phyloP scores from a whole-genome alignment of 2,113 vertebrate species.

The Stigmatopora nigra region DNA sequence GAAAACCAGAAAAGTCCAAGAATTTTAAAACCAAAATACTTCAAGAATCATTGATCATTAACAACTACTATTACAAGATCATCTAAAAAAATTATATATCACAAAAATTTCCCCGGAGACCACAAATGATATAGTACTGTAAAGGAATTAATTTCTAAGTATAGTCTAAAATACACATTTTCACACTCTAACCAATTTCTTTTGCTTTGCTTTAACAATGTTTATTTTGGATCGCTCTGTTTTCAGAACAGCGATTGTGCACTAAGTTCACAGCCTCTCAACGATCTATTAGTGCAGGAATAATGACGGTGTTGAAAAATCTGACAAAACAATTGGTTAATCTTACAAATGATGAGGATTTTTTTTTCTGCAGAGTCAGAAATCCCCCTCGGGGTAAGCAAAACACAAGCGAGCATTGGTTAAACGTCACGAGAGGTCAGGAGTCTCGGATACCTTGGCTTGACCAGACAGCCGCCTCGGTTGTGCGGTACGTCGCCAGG shows the following conservation, averaged over 20 bases:
- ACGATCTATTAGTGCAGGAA: slow-evolving; percentile 70
- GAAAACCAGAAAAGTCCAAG: too few species aligned
- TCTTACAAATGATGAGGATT: slow-evolving; percentile 79
- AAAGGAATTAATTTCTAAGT: too few species aligned
- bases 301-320: slow-evolving; percentile 68
- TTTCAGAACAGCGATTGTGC: slow-evolving; percentile 43
- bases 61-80: too few species aligned
- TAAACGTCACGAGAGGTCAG: slow-evolving; percentile 62
- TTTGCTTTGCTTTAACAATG: slow-evolving; percentile 5
- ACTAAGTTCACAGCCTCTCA: slow-evolving; percentile 52
- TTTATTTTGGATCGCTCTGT: slow-evolving; percentile 45
- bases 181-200: not conserved
- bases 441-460: slow-evolving; percentile 56
- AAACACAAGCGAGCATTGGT: slow-evolving; percentile 48
- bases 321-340: slow-evolving; percentile 78
- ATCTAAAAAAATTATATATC: too few species aligned
- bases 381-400: slow-evolving; percentile 53
- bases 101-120: too few species aligned
- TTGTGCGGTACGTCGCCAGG: slow-evolving; percentile 57
- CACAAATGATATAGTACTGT: too few species aligned
- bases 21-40: too few species aligned
- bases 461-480: slow-evolving; percentile 58
- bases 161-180: too few species aligned
- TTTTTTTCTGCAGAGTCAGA: slow-evolving; percentile 43
- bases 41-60: too few species aligned